These are phyloP conservation scores for Otolemur crassicaudatus DNA, from an alignment of 2,797 vertebrate species.

Conservation along the genomic window DNA sequence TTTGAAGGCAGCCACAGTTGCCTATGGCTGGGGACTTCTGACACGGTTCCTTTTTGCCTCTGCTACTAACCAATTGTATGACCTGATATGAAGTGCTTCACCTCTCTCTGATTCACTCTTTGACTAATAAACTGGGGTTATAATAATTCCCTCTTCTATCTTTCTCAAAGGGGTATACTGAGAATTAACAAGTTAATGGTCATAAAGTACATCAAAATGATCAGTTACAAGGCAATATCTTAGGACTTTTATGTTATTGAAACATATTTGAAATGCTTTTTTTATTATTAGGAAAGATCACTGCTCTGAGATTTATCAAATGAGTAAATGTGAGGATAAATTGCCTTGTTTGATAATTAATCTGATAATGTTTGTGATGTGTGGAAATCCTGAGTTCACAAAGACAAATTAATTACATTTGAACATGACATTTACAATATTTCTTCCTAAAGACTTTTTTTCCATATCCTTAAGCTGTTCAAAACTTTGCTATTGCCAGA, in stretches of 20 bases:
- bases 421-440: not conserved
- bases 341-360: not conserved
- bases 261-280: conserved; percentile 42
- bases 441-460: conserved; percentile 23
- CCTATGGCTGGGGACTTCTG: conserved; percentile 78
- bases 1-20: conserved; percentile 67
- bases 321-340: conserved; percentile 52
- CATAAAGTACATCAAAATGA: conserved; percentile 66
- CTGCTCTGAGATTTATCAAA: conserved; percentile 3
- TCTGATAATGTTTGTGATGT: not conserved
- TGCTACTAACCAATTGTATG: conserved; percentile 69
- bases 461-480: not conserved
- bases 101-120: conserved; percentile 67
- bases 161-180: conserved; percentile 67
- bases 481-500: conserved; percentile 20
- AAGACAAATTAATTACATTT: not conserved
- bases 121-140: conserved; percentile 76
- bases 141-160: conserved; percentile 62
- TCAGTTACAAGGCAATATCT: conserved; percentile 63
- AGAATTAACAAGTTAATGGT: conserved; percentile 78
- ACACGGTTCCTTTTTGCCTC: conserved; percentile 74
- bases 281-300: not conserved
- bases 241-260: conserved; percentile 50
- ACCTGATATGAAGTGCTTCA: conserved; percentile 49
- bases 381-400: not conserved